These are phyloP conservation scores for Hozukius guyotensis DNA, from an alignment of 2,797 vertebrate species.

Conservation along the genomic window DNA sequence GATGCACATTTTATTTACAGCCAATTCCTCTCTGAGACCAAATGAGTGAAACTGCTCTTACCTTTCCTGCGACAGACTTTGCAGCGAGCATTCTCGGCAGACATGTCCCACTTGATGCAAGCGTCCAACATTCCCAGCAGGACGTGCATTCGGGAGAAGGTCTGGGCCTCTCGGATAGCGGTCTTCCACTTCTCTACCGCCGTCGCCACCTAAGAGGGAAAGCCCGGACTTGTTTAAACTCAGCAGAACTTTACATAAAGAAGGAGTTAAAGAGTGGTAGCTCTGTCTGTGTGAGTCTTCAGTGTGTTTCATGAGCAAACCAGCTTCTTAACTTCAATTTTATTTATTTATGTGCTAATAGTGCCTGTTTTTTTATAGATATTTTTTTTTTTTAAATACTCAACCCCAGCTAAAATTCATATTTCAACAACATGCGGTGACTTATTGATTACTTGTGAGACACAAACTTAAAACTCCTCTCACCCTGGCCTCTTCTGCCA, in stretches of 20 bases:
- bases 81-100: slow-evolving; percentile 96
- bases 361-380: neutral
- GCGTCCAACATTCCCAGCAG: slow-evolving; percentile 97
- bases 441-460: neutral
- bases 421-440: neutral
- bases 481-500: slow-evolving; percentile 97
- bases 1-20: neutral
- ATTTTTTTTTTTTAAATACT: too few species aligned
- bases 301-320: neutral
- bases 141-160: slow-evolving; percentile 97
- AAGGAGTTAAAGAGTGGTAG: neutral
- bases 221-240: neutral
- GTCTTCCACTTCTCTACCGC: slow-evolving; percentile 96
- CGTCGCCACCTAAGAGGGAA: slow-evolving; percentile 89
- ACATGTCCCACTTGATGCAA: slow-evolving; percentile 99
- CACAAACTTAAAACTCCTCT: slow-evolving; percentile 2
- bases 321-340: neutral
- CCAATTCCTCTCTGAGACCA: neutral
- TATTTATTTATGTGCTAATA: neutral
- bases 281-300: neutral
- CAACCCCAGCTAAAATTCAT: neutral
- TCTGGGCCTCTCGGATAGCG: slow-evolving; percentile 94
- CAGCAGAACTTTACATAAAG: neutral
- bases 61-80: slow-evolving; percentile 99
- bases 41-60: slow-evolving; percentile 47